Base-by-base conservation (phyloP, 2,113 vertebrate species). In the Lasiurus cinereus region DNA sequence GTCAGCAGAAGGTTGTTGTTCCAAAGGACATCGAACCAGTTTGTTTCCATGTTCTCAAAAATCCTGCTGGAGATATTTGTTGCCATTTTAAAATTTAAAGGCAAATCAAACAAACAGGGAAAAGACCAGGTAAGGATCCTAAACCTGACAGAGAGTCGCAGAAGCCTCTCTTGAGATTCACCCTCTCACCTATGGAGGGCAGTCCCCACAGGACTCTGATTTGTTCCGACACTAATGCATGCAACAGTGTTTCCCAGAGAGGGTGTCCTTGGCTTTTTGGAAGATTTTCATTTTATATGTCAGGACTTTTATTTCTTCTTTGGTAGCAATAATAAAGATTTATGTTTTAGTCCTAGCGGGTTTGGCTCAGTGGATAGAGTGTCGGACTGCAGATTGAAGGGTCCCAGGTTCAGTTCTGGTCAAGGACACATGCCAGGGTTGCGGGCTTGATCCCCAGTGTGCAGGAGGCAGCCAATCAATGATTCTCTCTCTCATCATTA, bases 31-130 rank as follows among this genome's bases (percentile, higher is more conserved):
- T 39, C 82, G 87, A 94, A 90, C 39, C 91, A 56, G 88, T 90
- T 96, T 56, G 76, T 94, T 98, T 96, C 66, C 96, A 93, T 89
- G 77, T 88, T 50, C 90, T 95, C 94, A 82, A 80, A 88, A 97
- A 95, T 88, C 93, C 95, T 97, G 93, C 88, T 85, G 94, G 80
- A 97, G 94, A 96, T 94, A 96, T 91, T 95, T 92, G 83, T 78
- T 96, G 94, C 33, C 69, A 52, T 94, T 96, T 97, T 93, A 94
- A 97, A 96, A 97, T 98, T 97, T 93, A 93, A 97, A 94, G 95
- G 87, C 94, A 96, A 97, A 94, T 97, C 56, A 97, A 96, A 97
- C 93, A 97, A 97, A 96, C 92, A 96, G 95, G 70, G 52, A 94
- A 94, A 94, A 90, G 89, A 69, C 85, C 87, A 67, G 67, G 88